Evolutionary conservation across 2,797 vertebrate species (phyloP).

Genomic region (Arnoldichthys spilopterus): DNA sequence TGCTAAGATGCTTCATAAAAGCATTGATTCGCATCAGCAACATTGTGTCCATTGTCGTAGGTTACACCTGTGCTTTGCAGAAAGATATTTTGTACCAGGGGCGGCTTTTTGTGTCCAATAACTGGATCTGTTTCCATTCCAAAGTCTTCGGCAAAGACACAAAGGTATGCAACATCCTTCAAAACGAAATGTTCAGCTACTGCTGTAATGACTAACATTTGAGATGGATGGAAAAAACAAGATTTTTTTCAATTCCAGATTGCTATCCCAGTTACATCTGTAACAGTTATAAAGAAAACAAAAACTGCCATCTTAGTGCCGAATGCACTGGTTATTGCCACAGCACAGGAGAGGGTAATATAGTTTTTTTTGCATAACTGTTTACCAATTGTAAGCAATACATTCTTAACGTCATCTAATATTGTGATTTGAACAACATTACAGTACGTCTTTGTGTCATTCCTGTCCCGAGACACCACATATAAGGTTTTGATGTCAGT

Average conservation of each 20-base stretch:
- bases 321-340: constrained; percentile 91
- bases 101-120: constrained; percentile 91
- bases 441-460: constrained; percentile 93
- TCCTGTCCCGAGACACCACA: constrained; percentile 93
- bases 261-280: constrained; percentile 86
- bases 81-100: constrained; percentile 98
- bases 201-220: not conserved
- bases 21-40: too few species aligned
- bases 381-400: not conserved
- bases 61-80: constrained; percentile 95
- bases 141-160: constrained; percentile 97
- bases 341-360: constrained; percentile 85
- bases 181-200: not conserved
- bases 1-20: too few species aligned
- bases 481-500: constrained; percentile 90
- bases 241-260: constrained; percentile 73
- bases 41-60: too few species aligned
- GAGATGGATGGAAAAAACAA: not conserved
- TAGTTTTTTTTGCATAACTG: not conserved
- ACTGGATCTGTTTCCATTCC: constrained; percentile 98
- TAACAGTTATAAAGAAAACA: constrained; percentile 93
- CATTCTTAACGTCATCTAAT: not conserved
- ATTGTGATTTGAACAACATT: constrained; percentile 60
- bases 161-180: constrained; percentile 77
- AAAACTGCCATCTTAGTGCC: constrained; percentile 96